Evolutionary conservation across 1,140 invertebrate species (phyloP), one percentile per base, ranked within the genome.

Genomic region (Galleria mellonella): DNA sequence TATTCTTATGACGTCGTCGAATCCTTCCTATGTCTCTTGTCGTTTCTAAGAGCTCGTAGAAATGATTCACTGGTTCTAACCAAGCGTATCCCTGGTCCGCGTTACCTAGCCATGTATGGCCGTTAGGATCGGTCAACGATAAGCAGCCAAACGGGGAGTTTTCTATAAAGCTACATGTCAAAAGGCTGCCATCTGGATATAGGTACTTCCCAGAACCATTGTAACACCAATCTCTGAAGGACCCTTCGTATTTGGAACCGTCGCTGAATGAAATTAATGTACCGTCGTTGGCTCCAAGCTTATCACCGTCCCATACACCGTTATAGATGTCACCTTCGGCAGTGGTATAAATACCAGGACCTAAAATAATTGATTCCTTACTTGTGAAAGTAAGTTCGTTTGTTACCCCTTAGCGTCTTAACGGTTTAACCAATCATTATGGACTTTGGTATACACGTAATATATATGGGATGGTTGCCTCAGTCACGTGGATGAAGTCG

Each of bases 281-380:
- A 8, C 66, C 59, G n/a, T 74, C 70, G 32, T 42, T 64, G 6
- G 30, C 56, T 1, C 63, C 60, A 0, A 84, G 50, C 10, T 62
- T 56, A 15, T 86, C 79, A 9, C 47, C 43, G 0, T 78, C 73
- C 83, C 83, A 86, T 10, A 8, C 38, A 6, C 76, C 79, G 4
- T 47, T 30, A 43, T 86, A 86, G 1, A 51, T 46, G 43, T 85
- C 81, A 1, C 79, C 82, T 55, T 83, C 77, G n/a, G 69, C 72
- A 8, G 83, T 83, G 1, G 51, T 83, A 27, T 86, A 85, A 28
- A 62, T 50, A 4, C 83, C 83, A 4, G 43, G 46, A 9, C 83
- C 83, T 86, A 42, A 28, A 60, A 52, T 10, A 9, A 42, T 32
- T 10, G 5, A 9, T 10, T 3, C 13, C 9, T 14, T 14, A 15